Conservation (phyloP, 2,113 vertebrate species). For the Rhinogobius similis region DNA sequence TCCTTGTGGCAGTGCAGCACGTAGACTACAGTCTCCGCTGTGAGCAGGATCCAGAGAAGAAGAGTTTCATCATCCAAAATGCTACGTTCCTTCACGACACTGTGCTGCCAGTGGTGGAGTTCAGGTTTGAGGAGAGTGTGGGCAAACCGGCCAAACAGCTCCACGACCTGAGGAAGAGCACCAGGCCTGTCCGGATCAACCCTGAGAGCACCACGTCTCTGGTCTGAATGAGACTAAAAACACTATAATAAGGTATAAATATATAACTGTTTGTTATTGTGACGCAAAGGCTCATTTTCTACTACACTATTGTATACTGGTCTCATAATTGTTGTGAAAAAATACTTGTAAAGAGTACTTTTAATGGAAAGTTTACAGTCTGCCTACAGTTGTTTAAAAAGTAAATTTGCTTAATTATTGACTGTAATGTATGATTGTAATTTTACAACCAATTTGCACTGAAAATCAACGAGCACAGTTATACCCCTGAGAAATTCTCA, state of each 20-base stretch:
- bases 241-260: background rate
- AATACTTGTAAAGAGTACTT: background rate
- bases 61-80: slow-evolving; percentile 91
- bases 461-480: background rate
- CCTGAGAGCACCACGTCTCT: slow-evolving; percentile 94
- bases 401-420: background rate
- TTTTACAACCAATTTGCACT: background rate
- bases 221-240: slow-evolving; percentile 72
- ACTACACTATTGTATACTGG: background rate
- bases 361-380: background rate
- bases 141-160: slow-evolving; percentile 96
- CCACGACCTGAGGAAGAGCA: slow-evolving; percentile 91
- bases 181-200: slow-evolving; percentile 86
- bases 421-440: background rate
- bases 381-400: background rate
- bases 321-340: too few relatives aligned
- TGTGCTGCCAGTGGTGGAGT: slow-evolving; percentile 95
- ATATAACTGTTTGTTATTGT: background rate
- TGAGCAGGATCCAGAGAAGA: slow-evolving; percentile 95
- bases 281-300: background rate
- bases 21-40: slow-evolving; percentile 98
- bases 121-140: slow-evolving; percentile 91
- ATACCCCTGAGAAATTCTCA: background rate
- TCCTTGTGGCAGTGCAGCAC: slow-evolving; percentile 94
- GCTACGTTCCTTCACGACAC: slow-evolving; percentile 94